phyloP scores from a whole-genome alignment of 2,888 invertebrate genomes.

The Dyspetes luteomarginatus region DNA sequence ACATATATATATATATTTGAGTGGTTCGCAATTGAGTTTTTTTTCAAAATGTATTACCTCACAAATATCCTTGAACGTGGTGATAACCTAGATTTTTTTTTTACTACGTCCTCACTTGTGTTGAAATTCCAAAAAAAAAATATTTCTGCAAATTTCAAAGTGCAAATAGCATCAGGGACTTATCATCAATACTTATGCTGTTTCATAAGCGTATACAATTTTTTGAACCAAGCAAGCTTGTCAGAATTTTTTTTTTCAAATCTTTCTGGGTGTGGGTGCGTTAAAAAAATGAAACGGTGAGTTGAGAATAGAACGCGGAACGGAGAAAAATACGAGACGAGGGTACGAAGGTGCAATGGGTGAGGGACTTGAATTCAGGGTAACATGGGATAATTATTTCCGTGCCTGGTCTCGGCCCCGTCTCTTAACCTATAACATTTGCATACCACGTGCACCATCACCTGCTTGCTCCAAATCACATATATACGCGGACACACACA shows the following conservation, averaged over 20 bases:
- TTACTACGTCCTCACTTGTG: no score
- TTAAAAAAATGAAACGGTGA: constrained; percentile 32
- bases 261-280: background rate
- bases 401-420: constrained; percentile 31
- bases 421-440: constrained; percentile 49
- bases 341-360: constrained; percentile 35
- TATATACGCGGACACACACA: background rate
- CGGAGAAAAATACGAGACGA: constrained; percentile 11
- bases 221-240: no score
- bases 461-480: constrained; percentile 18
- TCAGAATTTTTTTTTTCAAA: no score
- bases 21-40: no score
- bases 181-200: no score
- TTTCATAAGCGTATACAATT: no score
- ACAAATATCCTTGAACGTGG: no score
- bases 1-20: background rate
- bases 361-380: constrained; percentile 43
- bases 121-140: no score
- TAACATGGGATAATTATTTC: constrained; percentile 50
- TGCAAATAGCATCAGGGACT: no score
- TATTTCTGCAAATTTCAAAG: no score
- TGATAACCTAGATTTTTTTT: no score
- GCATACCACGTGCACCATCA: constrained; percentile 33
- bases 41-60: no score
- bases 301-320: constrained; percentile 9